These are phyloP conservation scores for Rhizoglyphus robini DNA, from an alignment of 1,140 invertebrate genomes.

Conservation along the genomic window DNA sequence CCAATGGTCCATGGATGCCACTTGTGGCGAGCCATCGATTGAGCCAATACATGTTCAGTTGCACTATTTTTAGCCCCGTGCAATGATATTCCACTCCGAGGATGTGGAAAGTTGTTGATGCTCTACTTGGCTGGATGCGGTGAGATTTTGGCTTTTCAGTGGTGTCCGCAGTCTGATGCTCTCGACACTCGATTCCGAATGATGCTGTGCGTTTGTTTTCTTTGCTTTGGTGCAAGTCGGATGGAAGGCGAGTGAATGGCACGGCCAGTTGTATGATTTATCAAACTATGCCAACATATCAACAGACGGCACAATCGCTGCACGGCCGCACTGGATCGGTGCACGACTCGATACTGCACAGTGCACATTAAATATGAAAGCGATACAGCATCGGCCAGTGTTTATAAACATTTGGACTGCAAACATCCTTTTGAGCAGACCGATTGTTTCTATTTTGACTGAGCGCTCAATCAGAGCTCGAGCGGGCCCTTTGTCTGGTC, in stretches of 20 bases:
- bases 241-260: background rate
- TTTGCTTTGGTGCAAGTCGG: background rate
- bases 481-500: background rate
- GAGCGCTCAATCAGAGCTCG: background rate
- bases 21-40: no score
- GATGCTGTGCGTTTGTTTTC: background rate
- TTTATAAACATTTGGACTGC: slow-evolving; percentile 9
- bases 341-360: background rate
- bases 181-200: background rate
- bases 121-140: background rate
- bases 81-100: no score
- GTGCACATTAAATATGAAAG: background rate
- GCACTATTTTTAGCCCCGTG: no score
- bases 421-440: slow-evolving; percentile 1
- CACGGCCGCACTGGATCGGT: no score
- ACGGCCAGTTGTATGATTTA: slow-evolving; percentile 8
- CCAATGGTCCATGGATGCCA: no score
- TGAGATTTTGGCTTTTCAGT: background rate
- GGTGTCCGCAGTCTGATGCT: background rate
- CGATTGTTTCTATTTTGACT: slow-evolving; percentile 14
- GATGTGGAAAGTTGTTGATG: slow-evolving; percentile 11
- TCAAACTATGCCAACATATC: background rate
- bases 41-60: no score
- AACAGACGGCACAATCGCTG: background rate
- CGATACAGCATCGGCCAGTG: background rate